Evolutionary conservation across 1,140 invertebrate genomes (phyloP).

Genomic region (Macrotrachela quadricornifera): DNA sequence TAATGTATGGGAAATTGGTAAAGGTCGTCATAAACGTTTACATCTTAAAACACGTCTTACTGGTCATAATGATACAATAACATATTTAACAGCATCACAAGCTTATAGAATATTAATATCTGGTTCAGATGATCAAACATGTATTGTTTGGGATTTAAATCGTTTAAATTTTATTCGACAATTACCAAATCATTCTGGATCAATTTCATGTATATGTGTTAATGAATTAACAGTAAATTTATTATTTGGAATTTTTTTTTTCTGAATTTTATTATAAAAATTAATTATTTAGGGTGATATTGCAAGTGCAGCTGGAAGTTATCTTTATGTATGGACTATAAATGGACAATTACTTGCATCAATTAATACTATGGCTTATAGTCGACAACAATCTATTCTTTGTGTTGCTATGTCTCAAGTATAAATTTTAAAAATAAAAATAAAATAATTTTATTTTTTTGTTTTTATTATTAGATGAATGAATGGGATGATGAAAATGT

Average conservation of each 20-base stretch:
- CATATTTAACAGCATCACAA: constrained; percentile 64
- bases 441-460: too few species aligned
- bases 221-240: constrained; percentile 57
- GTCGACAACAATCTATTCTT: constrained; percentile 21
- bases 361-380: constrained; percentile 1
- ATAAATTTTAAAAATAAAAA: neutral
- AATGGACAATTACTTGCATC: constrained; percentile 59
- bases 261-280: too few species aligned
- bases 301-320: constrained; percentile 82
- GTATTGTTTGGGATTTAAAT: constrained; percentile 88
- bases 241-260: too few species aligned
- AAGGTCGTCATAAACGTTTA: constrained; percentile 52
- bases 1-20: constrained; percentile 7
- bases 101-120: constrained; percentile 68
- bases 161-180: constrained; percentile 74
- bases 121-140: constrained; percentile 72
- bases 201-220: constrained; percentile 78
- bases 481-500: constrained; percentile 96
- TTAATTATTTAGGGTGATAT: constrained; percentile 53
- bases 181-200: constrained; percentile 48
- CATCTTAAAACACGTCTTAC: constrained; percentile 48
- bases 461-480: constrained; percentile 30
- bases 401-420: constrained; percentile 30
- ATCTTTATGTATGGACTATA: constrained; percentile 84
- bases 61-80: constrained; percentile 81